Conservation (phyloP, 2,797 vertebrate species). For the Poecilia picta region DNA sequence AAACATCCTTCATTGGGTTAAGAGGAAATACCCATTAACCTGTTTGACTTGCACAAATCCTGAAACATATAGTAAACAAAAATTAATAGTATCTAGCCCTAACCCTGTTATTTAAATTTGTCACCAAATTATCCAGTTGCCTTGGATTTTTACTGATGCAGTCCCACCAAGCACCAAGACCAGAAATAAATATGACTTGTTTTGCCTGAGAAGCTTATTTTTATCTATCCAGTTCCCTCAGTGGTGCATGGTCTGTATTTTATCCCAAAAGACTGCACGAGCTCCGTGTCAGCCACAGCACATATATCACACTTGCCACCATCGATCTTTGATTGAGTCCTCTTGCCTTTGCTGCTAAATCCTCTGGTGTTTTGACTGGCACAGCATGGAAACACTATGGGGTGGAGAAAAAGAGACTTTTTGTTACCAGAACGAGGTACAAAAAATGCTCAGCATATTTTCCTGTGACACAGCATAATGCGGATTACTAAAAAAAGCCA, state of each 20-base stretch:
- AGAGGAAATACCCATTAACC: constrained; percentile 18
- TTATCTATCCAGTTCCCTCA: constrained; percentile 58
- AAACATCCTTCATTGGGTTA: constrained; percentile 25
- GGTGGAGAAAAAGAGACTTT: constrained; percentile 14
- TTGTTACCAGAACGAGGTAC: constrained; percentile 37
- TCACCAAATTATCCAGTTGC: background rate
- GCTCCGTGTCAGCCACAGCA: constrained; percentile 45
- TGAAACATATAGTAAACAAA: background rate
- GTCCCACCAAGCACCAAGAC: constrained; percentile 16
- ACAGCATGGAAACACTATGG: constrained; percentile 14
- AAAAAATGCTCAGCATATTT: constrained; percentile 44
- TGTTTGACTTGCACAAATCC: background rate
- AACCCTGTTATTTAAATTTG: background rate
- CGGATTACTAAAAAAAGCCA: constrained; percentile 70
- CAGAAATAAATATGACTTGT: constrained; percentile 43
- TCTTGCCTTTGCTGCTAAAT: constrained; percentile 32
- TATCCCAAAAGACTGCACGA: constrained; percentile 58
- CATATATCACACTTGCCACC: constrained; percentile 56
- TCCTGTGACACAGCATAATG: constrained; percentile 48
- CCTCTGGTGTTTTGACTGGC: constrained; percentile 25
- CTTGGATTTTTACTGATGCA: constrained; percentile 22
- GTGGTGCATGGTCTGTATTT: constrained; percentile 51
- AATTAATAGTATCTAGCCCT: background rate
- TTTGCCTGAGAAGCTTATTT: constrained; percentile 28
- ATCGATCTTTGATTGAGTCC: constrained; percentile 62